Conservation (phyloP, 2,797 vertebrate genomes). For the Crossoptilon crossoptilon region DNA sequence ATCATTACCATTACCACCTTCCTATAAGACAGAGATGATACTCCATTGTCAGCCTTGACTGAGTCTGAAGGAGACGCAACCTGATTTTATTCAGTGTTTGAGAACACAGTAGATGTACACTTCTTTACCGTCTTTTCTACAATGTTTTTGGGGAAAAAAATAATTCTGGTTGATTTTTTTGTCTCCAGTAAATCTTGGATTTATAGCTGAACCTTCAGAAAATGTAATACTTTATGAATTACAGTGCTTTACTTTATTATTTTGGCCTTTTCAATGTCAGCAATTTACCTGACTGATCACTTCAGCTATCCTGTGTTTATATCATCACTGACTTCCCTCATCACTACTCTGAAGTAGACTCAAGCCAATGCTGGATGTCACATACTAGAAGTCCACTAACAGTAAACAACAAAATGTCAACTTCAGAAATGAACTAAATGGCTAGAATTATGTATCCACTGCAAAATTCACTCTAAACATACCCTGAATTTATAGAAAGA, state of each 20-base stretch:
- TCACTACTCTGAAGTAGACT: neutral
- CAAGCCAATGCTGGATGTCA: neutral
- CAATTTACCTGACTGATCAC: conserved; percentile 42
- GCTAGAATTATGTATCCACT: neutral
- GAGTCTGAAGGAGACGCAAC: no score
- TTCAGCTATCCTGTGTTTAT: conserved; percentile 27
- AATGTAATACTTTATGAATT: conserved; percentile 44
- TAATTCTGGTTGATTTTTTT: conserved; percentile 12
- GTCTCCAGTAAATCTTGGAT: conserved; percentile 36
- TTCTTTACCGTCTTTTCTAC: neutral
- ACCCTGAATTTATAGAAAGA: neutral
- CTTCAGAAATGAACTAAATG: neutral
- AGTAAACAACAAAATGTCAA: neutral
- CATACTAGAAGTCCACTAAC: neutral
- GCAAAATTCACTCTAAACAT: neutral
- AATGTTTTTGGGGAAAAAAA: conserved; percentile 23
- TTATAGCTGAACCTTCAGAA: conserved; percentile 28
- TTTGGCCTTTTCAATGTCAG: conserved; percentile 58
- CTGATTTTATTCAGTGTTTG: neutral
- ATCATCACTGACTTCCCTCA: neutral
- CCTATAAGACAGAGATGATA: no score
- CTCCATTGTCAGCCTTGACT: no score
- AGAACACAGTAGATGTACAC: conserved; percentile 13
- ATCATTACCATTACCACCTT: no score
- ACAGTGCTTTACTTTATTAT: conserved; percentile 7